Base-by-base conservation (phyloP, 64 coral and sea anemone species). In the Catalaphyllia jardinei region DNA sequence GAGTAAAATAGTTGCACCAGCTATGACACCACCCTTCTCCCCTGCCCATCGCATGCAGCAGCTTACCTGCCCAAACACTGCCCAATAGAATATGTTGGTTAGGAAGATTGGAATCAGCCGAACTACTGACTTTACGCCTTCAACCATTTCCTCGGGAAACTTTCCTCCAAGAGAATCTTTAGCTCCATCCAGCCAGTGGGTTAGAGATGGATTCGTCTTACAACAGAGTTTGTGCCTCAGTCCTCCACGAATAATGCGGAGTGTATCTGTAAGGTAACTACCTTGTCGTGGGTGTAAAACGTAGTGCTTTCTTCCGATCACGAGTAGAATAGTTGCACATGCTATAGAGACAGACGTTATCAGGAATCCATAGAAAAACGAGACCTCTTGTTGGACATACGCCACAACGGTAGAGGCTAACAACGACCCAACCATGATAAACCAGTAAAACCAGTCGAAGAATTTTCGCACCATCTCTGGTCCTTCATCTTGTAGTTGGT, bases 41-140 rank as follows among this genome's bases (percentile, higher is more conserved):
- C n/a, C n/a, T n/a, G n/a, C n/a, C n/a, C n/a, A n/a, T n/a, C n/a
- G n/a, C n/a, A n/a, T n/a, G n/a, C n/a, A n/a, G n/a, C n/a, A n/a
- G n/a, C n/a, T n/a, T n/a, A 96, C 94, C 94, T 96, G 94, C 19
- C 90, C 85, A 67, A 80, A 93, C 60, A 96, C 71, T 62, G 94
- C 82, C 94, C 94, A 96, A 28, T 93, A 96, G 67, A 90, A 61
- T 49, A 96, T 65, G 51, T 87, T 86, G 29, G 89, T 93, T 17
- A 90, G 33, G 62, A 96, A 93, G 8, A 96, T 82, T 20, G 94
- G 94, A 19, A 89, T 62, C 74, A 96, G 72, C 28, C 67, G 88
- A 61, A 96, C 79, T 14, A 96, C 54, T 17, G 75, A 89, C 77
- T 96, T 96, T 20, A 96, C 87, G 62, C 78, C 91, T 71, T 93